phyloP scores from a whole-genome alignment of 2,113 vertebrate species.

The Alectura lathami region DNA sequence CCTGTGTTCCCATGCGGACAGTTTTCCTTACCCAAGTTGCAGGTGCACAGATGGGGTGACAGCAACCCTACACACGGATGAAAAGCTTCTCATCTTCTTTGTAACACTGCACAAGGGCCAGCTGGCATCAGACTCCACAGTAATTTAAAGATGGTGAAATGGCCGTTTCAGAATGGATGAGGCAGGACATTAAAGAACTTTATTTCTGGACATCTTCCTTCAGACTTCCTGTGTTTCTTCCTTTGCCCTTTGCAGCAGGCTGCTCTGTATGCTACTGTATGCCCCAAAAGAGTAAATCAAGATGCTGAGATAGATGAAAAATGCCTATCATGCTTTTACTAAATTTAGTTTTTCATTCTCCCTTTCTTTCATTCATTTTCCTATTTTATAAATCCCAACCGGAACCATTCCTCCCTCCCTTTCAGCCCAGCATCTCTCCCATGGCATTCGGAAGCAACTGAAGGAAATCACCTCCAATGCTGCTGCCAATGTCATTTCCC shows the following conservation, averaged over 20 bases:
- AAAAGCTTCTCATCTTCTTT: not conserved
- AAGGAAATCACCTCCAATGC: not conserved
- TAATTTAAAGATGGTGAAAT: conserved; percentile 8
- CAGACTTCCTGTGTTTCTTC: not conserved
- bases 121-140: not conserved
- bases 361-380: not conserved
- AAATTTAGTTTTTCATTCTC: not conserved
- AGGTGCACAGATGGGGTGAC: not conserved
- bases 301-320: conserved; percentile 3
- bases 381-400: not conserved
- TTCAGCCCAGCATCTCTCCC: not conserved
- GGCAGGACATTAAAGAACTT: not conserved
- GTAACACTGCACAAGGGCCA: not conserved
- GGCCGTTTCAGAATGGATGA: not conserved
- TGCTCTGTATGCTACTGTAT: not conserved
- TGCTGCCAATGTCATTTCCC: not conserved
- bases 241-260: not conserved
- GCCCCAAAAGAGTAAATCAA: not conserved
- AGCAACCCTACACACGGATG: not conserved
- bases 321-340: not conserved
- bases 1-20: not conserved
- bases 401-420: not conserved
- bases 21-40: not conserved
- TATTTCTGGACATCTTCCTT: not conserved
- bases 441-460: not conserved